These are phyloP conservation scores for Acronicta alni DNA, from an alignment of 2,888 invertebrate genomes.

Conservation along the genomic window DNA sequence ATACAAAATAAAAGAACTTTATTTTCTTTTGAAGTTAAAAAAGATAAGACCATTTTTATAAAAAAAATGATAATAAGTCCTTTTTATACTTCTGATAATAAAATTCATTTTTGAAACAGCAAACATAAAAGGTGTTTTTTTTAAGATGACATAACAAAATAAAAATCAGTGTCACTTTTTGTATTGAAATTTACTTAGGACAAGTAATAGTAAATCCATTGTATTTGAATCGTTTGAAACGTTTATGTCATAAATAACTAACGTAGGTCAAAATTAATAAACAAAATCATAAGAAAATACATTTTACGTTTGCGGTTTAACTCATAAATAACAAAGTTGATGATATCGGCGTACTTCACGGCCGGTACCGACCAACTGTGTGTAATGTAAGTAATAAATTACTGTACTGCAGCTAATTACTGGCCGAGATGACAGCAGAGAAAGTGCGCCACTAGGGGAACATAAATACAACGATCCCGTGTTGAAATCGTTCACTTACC, in stretches of 20 bases:
- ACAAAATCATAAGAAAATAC: conserved; percentile 9
- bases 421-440: conserved; percentile 72
- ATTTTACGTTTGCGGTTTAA: conserved; percentile 6
- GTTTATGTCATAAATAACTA: too few species aligned
- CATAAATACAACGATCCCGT: conserved; percentile 43
- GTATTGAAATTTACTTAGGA: too few species aligned
- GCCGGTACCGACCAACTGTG: conserved; percentile 34
- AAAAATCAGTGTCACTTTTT: too few species aligned
- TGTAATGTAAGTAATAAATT: conserved; percentile 65
- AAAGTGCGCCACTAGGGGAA: conserved; percentile 63
- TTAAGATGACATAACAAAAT: too few species aligned
- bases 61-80: too few species aligned
- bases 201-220: too few species aligned
- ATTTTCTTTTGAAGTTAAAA: background rate
- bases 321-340: conserved; percentile 19
- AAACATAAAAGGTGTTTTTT: too few species aligned
- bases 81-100: too few species aligned
- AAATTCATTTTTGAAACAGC: too few species aligned
- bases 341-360: conserved; percentile 40
- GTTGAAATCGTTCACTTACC: conserved; percentile 42
- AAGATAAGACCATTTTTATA: background rate
- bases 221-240: too few species aligned
- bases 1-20: conserved; percentile 9
- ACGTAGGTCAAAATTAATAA: too few species aligned
- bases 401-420: conserved; percentile 68